Conservation (phyloP, 2,797 vertebrate species). For the Paramormyrops hopkinsi region DNA sequence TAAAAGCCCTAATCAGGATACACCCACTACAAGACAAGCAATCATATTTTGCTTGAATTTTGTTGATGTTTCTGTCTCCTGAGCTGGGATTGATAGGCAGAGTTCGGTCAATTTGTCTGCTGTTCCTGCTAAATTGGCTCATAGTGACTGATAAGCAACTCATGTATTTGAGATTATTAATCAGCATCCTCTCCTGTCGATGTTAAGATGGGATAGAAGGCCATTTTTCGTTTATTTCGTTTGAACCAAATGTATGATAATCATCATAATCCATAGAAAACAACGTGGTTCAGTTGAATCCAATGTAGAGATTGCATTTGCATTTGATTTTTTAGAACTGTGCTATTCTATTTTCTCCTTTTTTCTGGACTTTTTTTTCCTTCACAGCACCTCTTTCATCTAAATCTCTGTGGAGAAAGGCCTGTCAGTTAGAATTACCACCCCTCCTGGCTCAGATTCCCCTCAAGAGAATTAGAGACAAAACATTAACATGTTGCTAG, state of each 20-base stretch:
- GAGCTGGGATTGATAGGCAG: not conserved
- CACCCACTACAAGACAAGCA: not conserved
- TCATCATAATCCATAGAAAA: not conserved
- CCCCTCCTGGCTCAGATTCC: slow-evolving; percentile 28
- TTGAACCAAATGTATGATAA: slow-evolving; percentile 10
- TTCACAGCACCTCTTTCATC: not conserved
- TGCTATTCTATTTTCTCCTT: not conserved
- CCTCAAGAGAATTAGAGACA: slow-evolving; percentile 30
- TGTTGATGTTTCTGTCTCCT: not conserved
- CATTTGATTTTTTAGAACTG: slow-evolving; percentile 2
- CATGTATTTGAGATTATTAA: not conserved
- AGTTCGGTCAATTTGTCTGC: not conserved
- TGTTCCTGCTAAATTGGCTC: not conserved
- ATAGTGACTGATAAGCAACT: not conserved
- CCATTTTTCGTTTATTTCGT: not conserved
- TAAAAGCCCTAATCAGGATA: not conserved
- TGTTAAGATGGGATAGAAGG: not conserved
- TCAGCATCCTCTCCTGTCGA: not conserved
- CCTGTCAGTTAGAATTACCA: slow-evolving; percentile 39
- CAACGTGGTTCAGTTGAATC: not conserved
- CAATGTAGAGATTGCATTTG: slow-evolving; percentile 5
- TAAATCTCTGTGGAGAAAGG: slow-evolving; percentile 34
- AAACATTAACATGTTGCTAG: slow-evolving; percentile 39
- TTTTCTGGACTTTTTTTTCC: not conserved
- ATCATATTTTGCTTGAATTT: not conserved